Conservation (phyloP, 2,797 vertebrate species). For the Peromyscus nudipes region DNA sequence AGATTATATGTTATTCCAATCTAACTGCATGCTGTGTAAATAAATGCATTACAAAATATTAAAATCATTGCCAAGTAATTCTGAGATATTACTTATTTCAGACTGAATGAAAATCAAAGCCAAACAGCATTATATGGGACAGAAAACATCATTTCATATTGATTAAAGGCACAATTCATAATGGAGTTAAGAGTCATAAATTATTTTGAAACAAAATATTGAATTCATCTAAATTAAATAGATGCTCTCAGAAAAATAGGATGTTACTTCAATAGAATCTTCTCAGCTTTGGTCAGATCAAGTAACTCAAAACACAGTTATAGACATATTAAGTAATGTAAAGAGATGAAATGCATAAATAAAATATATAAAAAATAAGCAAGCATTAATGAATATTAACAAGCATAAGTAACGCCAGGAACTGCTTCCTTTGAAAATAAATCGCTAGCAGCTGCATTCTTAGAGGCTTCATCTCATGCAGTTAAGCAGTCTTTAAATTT, state of each 20-base stretch:
- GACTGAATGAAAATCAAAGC: slow-evolving; percentile 68
- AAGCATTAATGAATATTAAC: slow-evolving; percentile 61
- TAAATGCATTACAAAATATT: slow-evolving; percentile 43
- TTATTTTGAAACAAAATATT: slow-evolving; percentile 63
- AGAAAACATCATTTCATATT: slow-evolving; percentile 65
- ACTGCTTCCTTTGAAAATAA: slow-evolving; percentile 15
- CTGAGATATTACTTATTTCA: slow-evolving; percentile 66
- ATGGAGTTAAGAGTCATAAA: slow-evolving; percentile 62
- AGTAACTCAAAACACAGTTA: slow-evolving; percentile 48
- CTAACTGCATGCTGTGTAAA: not conserved
- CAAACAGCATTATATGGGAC: slow-evolving; percentile 27
- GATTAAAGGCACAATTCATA: slow-evolving; percentile 68
- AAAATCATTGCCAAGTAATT: slow-evolving; percentile 65
- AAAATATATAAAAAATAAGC: slow-evolving; percentile 48
- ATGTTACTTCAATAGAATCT: slow-evolving; percentile 53
- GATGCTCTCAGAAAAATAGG: slow-evolving; percentile 56
- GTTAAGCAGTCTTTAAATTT: not conserved
- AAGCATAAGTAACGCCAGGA: not conserved
- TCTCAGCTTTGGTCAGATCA: slow-evolving; percentile 27
- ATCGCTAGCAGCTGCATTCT: not conserved
- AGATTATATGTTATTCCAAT: slow-evolving; percentile 6
- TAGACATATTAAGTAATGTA: slow-evolving; percentile 48
- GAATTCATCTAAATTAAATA: slow-evolving; percentile 66
- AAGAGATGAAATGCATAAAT: slow-evolving; percentile 56
- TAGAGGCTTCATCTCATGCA: not conserved